phyloP scores from a whole-genome alignment of 2,113 vertebrate species.

The Paedocypris sp. region DNA sequence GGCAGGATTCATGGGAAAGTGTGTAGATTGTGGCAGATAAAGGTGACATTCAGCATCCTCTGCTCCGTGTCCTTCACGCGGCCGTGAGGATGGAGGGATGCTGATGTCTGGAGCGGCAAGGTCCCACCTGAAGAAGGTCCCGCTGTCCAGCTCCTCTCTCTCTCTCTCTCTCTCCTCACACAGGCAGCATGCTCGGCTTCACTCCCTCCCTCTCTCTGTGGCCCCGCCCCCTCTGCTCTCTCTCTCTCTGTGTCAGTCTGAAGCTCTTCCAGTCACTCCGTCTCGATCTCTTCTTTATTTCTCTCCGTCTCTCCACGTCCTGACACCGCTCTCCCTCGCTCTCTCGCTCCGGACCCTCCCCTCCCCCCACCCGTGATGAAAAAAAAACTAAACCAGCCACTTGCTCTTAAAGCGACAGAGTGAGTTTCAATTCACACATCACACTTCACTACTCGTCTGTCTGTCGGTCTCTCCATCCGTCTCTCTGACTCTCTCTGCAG shows the following conservation, averaged over 20 bases:
- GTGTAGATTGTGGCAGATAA: conserved; percentile 51
- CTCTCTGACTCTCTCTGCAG: too few relatives aligned
- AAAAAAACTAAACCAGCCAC: conserved; percentile 34
- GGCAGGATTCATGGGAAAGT: conserved; percentile 35
- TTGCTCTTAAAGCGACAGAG: conserved; percentile 38
- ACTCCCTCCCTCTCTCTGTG: conserved; percentile 33
- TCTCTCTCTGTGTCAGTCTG: conserved; percentile 21
- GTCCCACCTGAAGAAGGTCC: conserved; percentile 7
- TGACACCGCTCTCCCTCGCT: background rate
- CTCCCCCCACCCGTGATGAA: conserved; percentile 7
- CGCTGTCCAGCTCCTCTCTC: conserved; percentile 29
- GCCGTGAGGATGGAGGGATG: conserved; percentile 28
- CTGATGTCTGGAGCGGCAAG: conserved; percentile 30
- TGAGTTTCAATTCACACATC: too few relatives aligned
- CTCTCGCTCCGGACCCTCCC: conserved; percentile 9
- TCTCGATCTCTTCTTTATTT: too few relatives aligned
- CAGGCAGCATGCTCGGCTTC: conserved; percentile 52
- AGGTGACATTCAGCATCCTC: conserved; percentile 63
- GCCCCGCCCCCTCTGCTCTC: conserved; percentile 11
- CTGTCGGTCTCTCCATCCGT: too few relatives aligned
- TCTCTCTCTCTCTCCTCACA: conserved; percentile 36
- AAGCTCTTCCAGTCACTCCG: conserved; percentile 22
- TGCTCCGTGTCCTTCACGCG: conserved; percentile 58
- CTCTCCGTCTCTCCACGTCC: conserved; percentile 23
- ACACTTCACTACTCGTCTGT: too few relatives aligned